These are phyloP conservation scores for Cryptotermes secundus DNA, from an alignment of 1,140 invertebrate species.

Conservation along the genomic window DNA sequence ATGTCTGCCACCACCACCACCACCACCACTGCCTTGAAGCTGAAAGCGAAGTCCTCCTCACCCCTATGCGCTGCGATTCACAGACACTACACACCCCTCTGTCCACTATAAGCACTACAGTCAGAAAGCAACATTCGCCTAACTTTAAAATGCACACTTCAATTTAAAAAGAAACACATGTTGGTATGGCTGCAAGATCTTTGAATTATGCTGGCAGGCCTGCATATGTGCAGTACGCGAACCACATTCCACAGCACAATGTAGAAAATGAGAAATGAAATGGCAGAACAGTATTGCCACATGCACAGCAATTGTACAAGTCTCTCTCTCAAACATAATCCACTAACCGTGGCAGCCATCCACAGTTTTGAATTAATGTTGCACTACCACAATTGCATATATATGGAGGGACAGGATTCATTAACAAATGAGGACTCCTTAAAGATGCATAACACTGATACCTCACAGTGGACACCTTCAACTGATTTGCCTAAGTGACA, in stretches of 20 bases:
- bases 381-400: too few relatives aligned
- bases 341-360: too few relatives aligned
- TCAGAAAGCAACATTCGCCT: not conserved
- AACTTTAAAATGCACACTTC: not conserved
- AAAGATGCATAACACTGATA: too few relatives aligned
- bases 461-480: too few relatives aligned
- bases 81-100: not conserved
- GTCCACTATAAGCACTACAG: not conserved
- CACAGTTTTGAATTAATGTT: too few relatives aligned
- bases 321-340: too few relatives aligned
- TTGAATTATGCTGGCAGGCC: not conserved
- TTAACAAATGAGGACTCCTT: too few relatives aligned
- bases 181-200: not conserved
- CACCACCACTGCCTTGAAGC: conserved; percentile 5
- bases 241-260: too few relatives aligned
- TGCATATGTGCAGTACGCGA: too few relatives aligned
- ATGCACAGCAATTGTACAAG: not conserved
- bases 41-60: not conserved
- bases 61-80: not conserved
- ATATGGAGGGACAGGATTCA: too few relatives aligned
- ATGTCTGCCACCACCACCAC: not conserved
- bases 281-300: not conserved
- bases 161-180: not conserved
- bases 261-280: not conserved
- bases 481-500: too few relatives aligned